These are phyloP conservation scores for Cichlasoma orientale DNA, from an alignment of 2,797 vertebrate genomes.

Conservation along the genomic window DNA sequence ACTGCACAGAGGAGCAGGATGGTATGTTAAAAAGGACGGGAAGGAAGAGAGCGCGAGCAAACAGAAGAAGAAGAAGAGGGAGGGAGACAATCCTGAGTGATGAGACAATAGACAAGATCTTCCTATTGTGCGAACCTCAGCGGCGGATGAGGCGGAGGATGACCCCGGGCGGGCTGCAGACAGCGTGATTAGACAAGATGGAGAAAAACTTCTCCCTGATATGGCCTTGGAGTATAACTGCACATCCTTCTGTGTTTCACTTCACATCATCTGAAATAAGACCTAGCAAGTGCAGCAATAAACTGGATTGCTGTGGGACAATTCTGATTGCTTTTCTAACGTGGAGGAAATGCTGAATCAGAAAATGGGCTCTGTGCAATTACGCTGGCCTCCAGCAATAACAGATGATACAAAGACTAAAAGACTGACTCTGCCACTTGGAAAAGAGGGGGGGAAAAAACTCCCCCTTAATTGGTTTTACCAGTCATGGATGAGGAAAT, in stretches of 20 bases:
- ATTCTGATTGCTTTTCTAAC: slow-evolving; percentile 62
- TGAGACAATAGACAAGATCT: slow-evolving; percentile 45
- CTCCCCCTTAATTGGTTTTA: slow-evolving; percentile 29
- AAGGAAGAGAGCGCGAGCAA: background rate
- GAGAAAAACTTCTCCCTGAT: slow-evolving; percentile 18
- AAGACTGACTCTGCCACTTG: slow-evolving; percentile 25
- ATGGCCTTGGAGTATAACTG: slow-evolving; percentile 30
- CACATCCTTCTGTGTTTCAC: slow-evolving; percentile 24
- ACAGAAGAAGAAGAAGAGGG: background rate
- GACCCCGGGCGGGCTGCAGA: slow-evolving; percentile 29
- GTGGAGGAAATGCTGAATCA: slow-evolving; percentile 60
- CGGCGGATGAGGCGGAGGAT: slow-evolving; percentile 4
- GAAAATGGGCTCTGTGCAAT: slow-evolving; percentile 49
- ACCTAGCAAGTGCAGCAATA: slow-evolving; percentile 48
- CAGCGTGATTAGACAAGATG: slow-evolving; percentile 18
- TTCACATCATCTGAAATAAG: slow-evolving; percentile 51
- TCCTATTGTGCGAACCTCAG: slow-evolving; percentile 49
- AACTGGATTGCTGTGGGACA: slow-evolving; percentile 45
- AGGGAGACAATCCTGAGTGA: slow-evolving; percentile 4
- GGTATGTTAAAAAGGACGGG: background rate
- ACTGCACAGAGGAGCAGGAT: background rate
- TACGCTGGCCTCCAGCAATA: slow-evolving; percentile 42
- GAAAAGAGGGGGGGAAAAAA: background rate
- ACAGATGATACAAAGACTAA: slow-evolving; percentile 45
- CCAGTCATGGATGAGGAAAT: slow-evolving; percentile 30